A percentile compares a stretch with the other conserved stretches of the same genome.
phyloP scores from a whole-genome alignment of 1,140 invertebrate genomes.

The Rhagoletis zephyria region DNA sequence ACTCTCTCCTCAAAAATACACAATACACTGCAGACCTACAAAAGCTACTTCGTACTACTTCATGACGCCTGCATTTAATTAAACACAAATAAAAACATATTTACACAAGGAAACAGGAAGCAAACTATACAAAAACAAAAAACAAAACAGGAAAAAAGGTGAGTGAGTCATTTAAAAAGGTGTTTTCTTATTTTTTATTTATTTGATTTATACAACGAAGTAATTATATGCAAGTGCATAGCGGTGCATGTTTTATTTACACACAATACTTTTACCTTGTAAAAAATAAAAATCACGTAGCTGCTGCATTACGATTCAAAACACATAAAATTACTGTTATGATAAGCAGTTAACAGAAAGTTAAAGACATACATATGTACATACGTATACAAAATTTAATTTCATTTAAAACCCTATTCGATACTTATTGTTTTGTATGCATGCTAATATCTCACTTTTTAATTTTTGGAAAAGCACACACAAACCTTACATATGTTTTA shows the following conservation, averaged over 20 bases:
- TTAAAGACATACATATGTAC: not conserved
- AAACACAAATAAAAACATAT: not conserved
- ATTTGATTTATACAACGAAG: not conserved
- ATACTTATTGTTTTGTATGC: conserved; percentile 22
- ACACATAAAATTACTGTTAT: conserved; percentile 12
- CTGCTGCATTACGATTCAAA: not conserved
- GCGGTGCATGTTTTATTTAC: not conserved
- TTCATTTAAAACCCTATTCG: not conserved
- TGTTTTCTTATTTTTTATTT: not conserved
- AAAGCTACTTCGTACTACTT: conserved; percentile 4
- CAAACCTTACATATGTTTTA: conserved; percentile 43
- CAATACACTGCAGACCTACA: not conserved
- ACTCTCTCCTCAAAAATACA: not conserved
- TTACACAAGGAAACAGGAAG: not conserved
- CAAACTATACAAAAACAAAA: not conserved
- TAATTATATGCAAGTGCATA: not conserved
- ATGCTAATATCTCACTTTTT: not conserved
- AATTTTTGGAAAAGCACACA: conserved; percentile 44
- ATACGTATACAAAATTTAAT: not conserved
- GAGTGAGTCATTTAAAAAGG: conserved; percentile 18
- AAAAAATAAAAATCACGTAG: no score
- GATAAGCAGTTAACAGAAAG: not conserved
- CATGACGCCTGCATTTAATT: conserved; percentile 17
- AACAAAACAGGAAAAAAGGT: conserved; percentile 39
- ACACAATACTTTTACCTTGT: not conserved